Percentiles rank a stretch among this genome's conserved stretches.
Evolutionary conservation across 1,140 invertebrate species (phyloP).

Genomic region (Heliconius himera): DNA sequence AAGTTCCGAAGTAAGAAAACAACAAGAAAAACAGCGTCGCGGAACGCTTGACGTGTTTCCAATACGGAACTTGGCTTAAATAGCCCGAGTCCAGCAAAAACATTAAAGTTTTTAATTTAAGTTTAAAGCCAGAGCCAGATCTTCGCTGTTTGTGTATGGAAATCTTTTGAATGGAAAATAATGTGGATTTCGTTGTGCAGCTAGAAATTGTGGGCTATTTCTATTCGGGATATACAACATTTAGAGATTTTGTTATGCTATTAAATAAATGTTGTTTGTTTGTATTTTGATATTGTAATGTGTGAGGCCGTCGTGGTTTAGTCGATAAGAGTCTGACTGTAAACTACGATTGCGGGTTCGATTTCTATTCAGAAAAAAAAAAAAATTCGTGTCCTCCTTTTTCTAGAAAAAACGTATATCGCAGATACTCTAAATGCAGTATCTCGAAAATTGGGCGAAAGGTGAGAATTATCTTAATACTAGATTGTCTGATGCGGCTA

Average conservation of each 20-base stretch:
- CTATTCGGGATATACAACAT: not conserved
- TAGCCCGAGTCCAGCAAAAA: conserved; percentile 40
- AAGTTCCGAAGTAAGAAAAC: conserved; percentile 38
- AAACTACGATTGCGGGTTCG: too few relatives aligned
- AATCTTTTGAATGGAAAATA: conserved; percentile 9
- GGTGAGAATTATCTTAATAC: too few relatives aligned
- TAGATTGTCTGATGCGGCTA: too few relatives aligned
- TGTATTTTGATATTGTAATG: not conserved
- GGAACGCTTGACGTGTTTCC: conserved; percentile 41
- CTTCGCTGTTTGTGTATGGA: conserved; percentile 24
- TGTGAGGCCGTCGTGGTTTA: too few relatives aligned
- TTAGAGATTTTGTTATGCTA: not conserved
- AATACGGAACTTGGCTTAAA: conserved; percentile 39
- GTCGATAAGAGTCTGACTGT: too few relatives aligned
- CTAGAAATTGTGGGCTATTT: not conserved
- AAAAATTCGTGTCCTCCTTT: too few relatives aligned
- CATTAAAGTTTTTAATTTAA: conserved; percentile 48
- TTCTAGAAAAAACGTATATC: too few relatives aligned
- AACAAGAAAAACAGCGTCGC: conserved; percentile 39
- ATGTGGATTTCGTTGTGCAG: not conserved
- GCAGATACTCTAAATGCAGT: too few relatives aligned
- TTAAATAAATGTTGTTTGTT: too few relatives aligned
- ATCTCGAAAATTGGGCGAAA: too few relatives aligned
- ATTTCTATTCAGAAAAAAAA: too few relatives aligned
- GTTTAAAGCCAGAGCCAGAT: conserved; percentile 41